Evolutionary conservation across 2,113 vertebrate genomes (phyloP).

Genomic region (Zosterops borbonicus): DNA sequence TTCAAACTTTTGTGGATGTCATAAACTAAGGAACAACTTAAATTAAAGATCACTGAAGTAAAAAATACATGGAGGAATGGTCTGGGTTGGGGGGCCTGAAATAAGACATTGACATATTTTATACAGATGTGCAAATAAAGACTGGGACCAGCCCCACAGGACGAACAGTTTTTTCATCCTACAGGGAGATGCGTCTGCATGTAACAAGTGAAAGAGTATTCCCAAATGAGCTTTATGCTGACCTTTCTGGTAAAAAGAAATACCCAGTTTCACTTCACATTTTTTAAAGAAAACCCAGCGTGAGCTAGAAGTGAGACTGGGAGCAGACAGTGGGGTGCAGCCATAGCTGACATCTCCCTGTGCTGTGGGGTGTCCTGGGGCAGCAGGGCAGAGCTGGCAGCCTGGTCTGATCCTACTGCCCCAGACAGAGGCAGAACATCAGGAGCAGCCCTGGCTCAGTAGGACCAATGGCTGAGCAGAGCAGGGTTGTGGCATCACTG

Average conservation of each 20-base stretch:
- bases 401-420: neutral
- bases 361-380: rapidly evolving
- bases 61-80: neutral
- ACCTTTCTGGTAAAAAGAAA: neutral
- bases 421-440: neutral
- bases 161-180: neutral
- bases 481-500: neutral
- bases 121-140: neutral
- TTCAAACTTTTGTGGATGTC: neutral
- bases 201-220: neutral
- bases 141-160: neutral
- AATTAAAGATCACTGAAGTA: neutral
- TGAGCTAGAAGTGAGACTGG: neutral
- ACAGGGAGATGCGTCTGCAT: neutral
- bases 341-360: neutral
- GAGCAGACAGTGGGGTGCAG: neutral
- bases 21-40: neutral
- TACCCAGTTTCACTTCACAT: neutral
- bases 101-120: neutral
- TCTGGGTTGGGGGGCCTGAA: neutral
- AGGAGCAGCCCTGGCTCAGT: neutral
- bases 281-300: neutral
- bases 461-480: neutral
- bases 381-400: neutral
- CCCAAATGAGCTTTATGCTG: neutral